These are phyloP conservation scores for Chelon auratus DNA, from an alignment of 2,797 vertebrate species.

Conservation along the genomic window DNA sequence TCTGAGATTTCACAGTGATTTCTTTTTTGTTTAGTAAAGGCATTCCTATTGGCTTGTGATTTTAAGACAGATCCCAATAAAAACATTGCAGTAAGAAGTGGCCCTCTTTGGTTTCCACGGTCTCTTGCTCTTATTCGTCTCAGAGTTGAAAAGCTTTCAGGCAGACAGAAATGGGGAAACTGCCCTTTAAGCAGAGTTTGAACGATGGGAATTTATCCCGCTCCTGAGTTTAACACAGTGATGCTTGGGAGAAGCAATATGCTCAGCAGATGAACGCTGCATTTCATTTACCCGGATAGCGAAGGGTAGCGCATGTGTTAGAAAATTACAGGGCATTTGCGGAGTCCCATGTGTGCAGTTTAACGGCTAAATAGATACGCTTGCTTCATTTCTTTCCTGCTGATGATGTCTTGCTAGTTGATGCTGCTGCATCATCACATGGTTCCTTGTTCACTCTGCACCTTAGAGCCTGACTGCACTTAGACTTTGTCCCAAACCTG, in stretches of 20 bases:
- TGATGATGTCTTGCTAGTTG: constrained; percentile 29
- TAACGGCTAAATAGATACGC: constrained; percentile 10
- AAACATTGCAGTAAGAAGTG: constrained; percentile 39
- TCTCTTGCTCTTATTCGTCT: constrained; percentile 20
- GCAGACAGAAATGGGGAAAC: constrained; percentile 18
- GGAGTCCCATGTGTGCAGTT: constrained; percentile 8
- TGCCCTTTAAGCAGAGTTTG: constrained; percentile 35
- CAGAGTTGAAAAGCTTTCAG: constrained; percentile 14
- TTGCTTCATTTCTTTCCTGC: constrained; percentile 35
- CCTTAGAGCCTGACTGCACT: constrained; percentile 31
- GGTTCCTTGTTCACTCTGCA: constrained; percentile 39
- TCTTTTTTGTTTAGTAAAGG: constrained; percentile 62
- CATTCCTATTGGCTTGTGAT: constrained; percentile 49
- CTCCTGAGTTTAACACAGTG: constrained; percentile 69
- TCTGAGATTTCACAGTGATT: constrained; percentile 76
- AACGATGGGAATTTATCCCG: constrained; percentile 17
- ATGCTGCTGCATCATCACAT: constrained; percentile 27
- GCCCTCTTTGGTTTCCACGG: constrained; percentile 72
- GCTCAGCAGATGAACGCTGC: constrained; percentile 37
- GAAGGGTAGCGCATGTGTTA: constrained; percentile 29
- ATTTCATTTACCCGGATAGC: constrained; percentile 22
- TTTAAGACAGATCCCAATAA: constrained; percentile 46
- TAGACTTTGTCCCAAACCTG: constrained; percentile 40
- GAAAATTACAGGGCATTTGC: constrained; percentile 36
- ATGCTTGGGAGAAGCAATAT: constrained; percentile 46